These are phyloP conservation scores for Callopanchax toddi DNA, from an alignment of 2,113 vertebrate species.

Conservation along the genomic window DNA sequence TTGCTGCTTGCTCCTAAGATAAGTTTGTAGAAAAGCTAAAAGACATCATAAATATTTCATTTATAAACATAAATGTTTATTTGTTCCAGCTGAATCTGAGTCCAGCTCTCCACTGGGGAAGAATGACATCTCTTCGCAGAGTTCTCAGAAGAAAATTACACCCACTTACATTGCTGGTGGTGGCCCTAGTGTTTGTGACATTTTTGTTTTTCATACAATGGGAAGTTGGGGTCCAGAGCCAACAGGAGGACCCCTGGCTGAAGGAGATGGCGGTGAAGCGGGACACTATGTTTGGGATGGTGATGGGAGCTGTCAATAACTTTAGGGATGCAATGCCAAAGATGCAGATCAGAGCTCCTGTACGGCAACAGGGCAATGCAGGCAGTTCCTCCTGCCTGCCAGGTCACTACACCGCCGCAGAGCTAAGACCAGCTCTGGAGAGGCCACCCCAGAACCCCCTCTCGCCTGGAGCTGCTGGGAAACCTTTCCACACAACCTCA, in stretches of 20 bases:
- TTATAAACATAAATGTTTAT: too few species aligned
- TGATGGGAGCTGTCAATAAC: constrained; percentile 95
- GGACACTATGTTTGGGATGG: constrained; percentile 87
- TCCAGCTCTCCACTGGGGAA: constrained; percentile 56
- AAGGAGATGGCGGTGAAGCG: constrained; percentile 85
- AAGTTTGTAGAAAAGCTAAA: too few species aligned
- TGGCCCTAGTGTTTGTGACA: constrained; percentile 88
- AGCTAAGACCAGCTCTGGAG: constrained; percentile 88
- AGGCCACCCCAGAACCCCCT: constrained; percentile 88
- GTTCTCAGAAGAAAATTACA: constrained; percentile 82
- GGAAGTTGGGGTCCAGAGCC: constrained; percentile 88
- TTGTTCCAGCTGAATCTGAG: constrained; percentile 49
- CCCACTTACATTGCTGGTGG: constrained; percentile 86
- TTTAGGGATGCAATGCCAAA: constrained; percentile 93
- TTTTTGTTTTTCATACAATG: constrained; percentile 95
- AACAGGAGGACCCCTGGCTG: constrained; percentile 86
- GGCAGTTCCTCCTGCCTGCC: constrained; percentile 82
- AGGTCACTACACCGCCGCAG: constrained; percentile 89
- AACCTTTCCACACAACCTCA: constrained; percentile 83
- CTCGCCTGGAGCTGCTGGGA: constrained; percentile 91
- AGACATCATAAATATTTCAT: too few species aligned
- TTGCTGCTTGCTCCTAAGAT: too few species aligned
- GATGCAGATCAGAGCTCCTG: constrained; percentile 95
- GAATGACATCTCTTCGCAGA: constrained; percentile 86
- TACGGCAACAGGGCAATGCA: constrained; percentile 78